These are phyloP conservation scores for Sarcophaga subvicina DNA, from an alignment of 2,888 invertebrate species.

Conservation along the genomic window DNA sequence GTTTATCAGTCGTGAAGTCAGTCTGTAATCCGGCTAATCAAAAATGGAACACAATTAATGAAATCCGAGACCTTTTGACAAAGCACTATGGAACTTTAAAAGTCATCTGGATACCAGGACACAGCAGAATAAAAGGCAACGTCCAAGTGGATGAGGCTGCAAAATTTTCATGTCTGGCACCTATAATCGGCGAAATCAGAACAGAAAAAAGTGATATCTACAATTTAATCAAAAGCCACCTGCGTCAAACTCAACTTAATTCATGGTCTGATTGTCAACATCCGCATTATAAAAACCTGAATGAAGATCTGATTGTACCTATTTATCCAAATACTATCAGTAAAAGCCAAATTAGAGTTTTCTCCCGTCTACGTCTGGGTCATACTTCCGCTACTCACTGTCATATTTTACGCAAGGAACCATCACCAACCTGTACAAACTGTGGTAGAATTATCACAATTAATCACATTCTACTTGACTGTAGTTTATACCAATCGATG, in stretches of 20 bases:
- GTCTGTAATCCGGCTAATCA: not conserved
- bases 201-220: slow-evolving; percentile 15
- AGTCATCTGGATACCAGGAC: slow-evolving; percentile 15
- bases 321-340: slow-evolving; percentile 4
- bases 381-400: not conserved
- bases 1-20: slow-evolving; percentile 22
- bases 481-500: not conserved
- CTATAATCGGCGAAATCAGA: not conserved
- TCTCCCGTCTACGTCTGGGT: slow-evolving; percentile 21
- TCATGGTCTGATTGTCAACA: too few species aligned
- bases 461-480: slow-evolving; percentile 15
- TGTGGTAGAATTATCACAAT: not conserved
- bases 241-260: not conserved
- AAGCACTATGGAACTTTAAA: not conserved
- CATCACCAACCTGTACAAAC: slow-evolving; percentile 3
- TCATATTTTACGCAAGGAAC: not conserved
- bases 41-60: slow-evolving; percentile 17
- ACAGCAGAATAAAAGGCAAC: slow-evolving; percentile 4
- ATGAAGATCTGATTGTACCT: slow-evolving; percentile 1
- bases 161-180: not conserved
- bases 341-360: slow-evolving; percentile 13
- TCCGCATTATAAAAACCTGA: not conserved
- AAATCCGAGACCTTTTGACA: slow-evolving; percentile 12
- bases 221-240: slow-evolving; percentile 6
- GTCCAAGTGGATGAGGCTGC: too few species aligned